A percentile compares a stretch with the other conserved stretches of the same genome.
Evolutionary conservation across 1,140 invertebrate genomes (phyloP).

Genomic region (Drosophila cardini): DNA sequence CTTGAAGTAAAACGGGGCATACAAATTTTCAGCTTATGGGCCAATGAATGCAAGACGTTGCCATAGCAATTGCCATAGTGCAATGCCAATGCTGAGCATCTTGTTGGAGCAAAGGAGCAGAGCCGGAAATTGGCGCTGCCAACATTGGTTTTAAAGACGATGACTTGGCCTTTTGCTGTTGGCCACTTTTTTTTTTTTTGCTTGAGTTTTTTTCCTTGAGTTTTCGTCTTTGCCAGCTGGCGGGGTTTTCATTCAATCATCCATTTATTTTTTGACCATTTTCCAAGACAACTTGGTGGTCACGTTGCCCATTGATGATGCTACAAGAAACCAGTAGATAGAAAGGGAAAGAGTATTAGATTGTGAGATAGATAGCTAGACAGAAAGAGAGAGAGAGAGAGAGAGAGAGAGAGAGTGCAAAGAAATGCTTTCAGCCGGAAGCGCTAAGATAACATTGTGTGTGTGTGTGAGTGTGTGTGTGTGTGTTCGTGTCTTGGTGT

Average conservation of each 20-base stretch:
- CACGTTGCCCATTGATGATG: slow-evolving; percentile 70
- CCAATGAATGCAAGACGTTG: slow-evolving; percentile 79
- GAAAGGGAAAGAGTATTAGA: slow-evolving; percentile 7
- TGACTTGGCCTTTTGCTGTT: slow-evolving; percentile 77
- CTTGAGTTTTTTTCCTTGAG: slow-evolving; percentile 26
- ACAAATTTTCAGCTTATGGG: slow-evolving; percentile 78
- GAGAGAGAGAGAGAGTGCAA: slow-evolving; percentile 48
- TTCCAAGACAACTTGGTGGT: slow-evolving; percentile 82
- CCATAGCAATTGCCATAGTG: slow-evolving; percentile 25
- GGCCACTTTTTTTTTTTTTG: slow-evolving; percentile 50
- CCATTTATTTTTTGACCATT: slow-evolving; percentile 83
- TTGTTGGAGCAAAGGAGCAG: slow-evolving; percentile 19
- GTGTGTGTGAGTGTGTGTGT: slow-evolving; percentile 29
- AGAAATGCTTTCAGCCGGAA: slow-evolving; percentile 84
- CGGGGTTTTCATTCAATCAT: slow-evolving; percentile 82
- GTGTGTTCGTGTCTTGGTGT: slow-evolving; percentile 34
- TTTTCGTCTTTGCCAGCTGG: slow-evolving; percentile 76
- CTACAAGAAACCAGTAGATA: slow-evolving; percentile 26
- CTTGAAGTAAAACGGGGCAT: slow-evolving; percentile 59
- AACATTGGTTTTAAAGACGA: slow-evolving; percentile 81
- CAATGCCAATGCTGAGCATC: slow-evolving; percentile 22
- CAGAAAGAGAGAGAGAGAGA: neutral
- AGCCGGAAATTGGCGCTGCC: slow-evolving; percentile 75
- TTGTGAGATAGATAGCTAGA: slow-evolving; percentile 2
- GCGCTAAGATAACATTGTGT: slow-evolving; percentile 77